phyloP scores from a whole-genome alignment of 2,797 vertebrate genomes.

The Eremophila alpestris region DNA sequence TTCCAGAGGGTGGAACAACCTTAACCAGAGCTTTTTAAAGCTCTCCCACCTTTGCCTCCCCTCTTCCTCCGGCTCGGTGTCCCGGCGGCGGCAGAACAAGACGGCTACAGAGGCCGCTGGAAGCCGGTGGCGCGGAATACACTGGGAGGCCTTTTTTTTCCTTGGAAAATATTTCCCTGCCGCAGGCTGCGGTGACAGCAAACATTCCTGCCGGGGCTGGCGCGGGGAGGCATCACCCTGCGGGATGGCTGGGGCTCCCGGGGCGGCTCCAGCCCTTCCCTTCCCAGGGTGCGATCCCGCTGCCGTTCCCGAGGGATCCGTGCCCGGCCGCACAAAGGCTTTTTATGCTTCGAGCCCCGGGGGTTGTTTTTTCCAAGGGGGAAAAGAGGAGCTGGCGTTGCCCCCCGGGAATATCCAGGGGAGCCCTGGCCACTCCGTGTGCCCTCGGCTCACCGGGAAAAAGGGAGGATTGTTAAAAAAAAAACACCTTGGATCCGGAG shows the following conservation, averaged over 20 bases:
- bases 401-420: constrained; percentile 6
- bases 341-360: constrained; percentile 77
- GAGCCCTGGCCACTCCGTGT: not conserved
- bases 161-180: constrained; percentile 84
- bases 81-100: constrained; percentile 47
- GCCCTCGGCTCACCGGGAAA: not conserved
- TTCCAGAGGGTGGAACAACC: constrained; percentile 25
- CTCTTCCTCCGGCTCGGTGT: constrained; percentile 29
- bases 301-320: constrained; percentile 53
- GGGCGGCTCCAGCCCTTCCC: not conserved
- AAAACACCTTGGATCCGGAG: not conserved
- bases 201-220: constrained; percentile 88
- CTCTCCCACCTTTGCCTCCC: constrained; percentile 58
- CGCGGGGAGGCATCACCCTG: constrained; percentile 74
- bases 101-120: constrained; percentile 45
- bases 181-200: constrained; percentile 88
- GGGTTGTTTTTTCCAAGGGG: constrained; percentile 23
- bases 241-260: not conserved
- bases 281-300: not conserved
- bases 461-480: constrained; percentile 8
- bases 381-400: constrained; percentile 47
- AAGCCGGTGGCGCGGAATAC: constrained; percentile 34
- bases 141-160: constrained; percentile 62
- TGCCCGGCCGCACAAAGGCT: constrained; percentile 81
- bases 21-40: constrained; percentile 66